Evolutionary conservation across 2,797 vertebrate species (phyloP), one percentile per base, ranked within the genome.

Genomic region (Tadarida brasiliensis): DNA sequence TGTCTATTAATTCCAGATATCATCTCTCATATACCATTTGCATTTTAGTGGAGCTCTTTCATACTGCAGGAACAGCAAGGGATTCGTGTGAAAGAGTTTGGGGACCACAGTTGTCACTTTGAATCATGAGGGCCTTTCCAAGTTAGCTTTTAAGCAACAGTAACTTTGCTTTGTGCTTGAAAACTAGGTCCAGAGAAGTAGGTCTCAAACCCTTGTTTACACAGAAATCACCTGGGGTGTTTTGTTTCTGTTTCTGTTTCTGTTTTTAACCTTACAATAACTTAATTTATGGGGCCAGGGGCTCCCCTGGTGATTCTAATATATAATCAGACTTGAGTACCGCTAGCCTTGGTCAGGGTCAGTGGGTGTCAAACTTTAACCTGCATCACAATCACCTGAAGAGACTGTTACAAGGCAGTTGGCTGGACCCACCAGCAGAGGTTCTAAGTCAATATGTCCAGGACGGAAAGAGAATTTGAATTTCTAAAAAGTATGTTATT

Each of bases 401-500:
- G 3, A 33, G 51, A 92, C 5, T 56, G 28, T 68, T 83, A 30
- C 16, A 47, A 8, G 7, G 56, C 19, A 44, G 20, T 65, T 35
- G 81, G 39, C 77, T 95, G 49, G 54, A 17, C 39, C 47, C 5
- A 19, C 33, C 28, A 10, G 8, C 35, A 87, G 57, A 87, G 59
- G 70, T 65, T 82, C 56, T 56, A 15, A 94, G n/a, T 56, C 39
- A 90, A 2, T 26, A 49, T 9, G 20, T 73, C 26, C 67, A 68
- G 26, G 19, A 35, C 4, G 19, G 30, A 30, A 71, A 93, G 71
- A 90, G 3, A 92, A 90, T 56, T 57, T 86, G 4, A 14, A 30
- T 91, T 91, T 94, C 91, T 95, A 80, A 76, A 77, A 91, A 47
- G 20, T 33, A 16, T 57, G 49, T 61, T 59, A 19, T 6, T 88